A percentile compares a stretch with the other conserved stretches of the same genome.
These are phyloP conservation scores for Euthynnus affinis DNA, from an alignment of 2,797 vertebrate genomes.

Conservation along the genomic window DNA sequence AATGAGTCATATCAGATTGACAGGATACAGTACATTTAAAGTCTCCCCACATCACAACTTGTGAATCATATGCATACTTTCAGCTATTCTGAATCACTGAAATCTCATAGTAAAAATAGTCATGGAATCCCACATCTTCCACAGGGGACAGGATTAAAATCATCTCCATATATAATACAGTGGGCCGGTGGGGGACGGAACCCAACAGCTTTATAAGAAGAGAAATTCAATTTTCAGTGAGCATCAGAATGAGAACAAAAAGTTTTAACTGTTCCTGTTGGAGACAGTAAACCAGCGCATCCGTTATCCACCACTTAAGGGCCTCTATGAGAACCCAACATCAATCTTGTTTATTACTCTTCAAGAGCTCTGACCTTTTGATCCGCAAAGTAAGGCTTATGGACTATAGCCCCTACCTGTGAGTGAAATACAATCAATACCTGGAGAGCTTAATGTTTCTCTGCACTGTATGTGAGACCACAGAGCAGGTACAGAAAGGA, in stretches of 20 bases:
- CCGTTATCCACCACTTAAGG: slow-evolving; percentile 56
- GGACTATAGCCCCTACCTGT: slow-evolving; percentile 60
- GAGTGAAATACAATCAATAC: slow-evolving; percentile 68
- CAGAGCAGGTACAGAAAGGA: slow-evolving; percentile 29
- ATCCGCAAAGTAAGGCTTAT: slow-evolving; percentile 50
- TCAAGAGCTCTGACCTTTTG: slow-evolving; percentile 63
- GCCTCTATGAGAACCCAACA: slow-evolving; percentile 10
- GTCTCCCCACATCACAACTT: slow-evolving; percentile 20
- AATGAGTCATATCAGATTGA: slow-evolving; percentile 50
- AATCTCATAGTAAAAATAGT: slow-evolving; percentile 40
- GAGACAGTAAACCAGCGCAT: slow-evolving; percentile 18
- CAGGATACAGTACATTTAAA: slow-evolving; percentile 39
- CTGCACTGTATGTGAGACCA: slow-evolving; percentile 34
- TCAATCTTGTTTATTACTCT: slow-evolving; percentile 65
- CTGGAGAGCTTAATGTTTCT: slow-evolving; percentile 50
- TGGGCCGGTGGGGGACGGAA: not conserved
- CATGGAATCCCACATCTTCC: slow-evolving; percentile 31
- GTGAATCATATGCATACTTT: slow-evolving; percentile 57
- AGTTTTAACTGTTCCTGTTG: slow-evolving; percentile 17
- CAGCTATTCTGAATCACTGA: slow-evolving; percentile 51
- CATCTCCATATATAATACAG: slow-evolving; percentile 10
- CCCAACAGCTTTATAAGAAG: not conserved
- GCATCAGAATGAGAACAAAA: slow-evolving; percentile 3
- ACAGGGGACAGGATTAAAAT: slow-evolving; percentile 2
- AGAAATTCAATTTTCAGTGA: not conserved